Evolutionary conservation across 2,888 invertebrate genomes (phyloP), one percentile per base, ranked within the genome.

Genomic region (Matsumyia berberina): DNA sequence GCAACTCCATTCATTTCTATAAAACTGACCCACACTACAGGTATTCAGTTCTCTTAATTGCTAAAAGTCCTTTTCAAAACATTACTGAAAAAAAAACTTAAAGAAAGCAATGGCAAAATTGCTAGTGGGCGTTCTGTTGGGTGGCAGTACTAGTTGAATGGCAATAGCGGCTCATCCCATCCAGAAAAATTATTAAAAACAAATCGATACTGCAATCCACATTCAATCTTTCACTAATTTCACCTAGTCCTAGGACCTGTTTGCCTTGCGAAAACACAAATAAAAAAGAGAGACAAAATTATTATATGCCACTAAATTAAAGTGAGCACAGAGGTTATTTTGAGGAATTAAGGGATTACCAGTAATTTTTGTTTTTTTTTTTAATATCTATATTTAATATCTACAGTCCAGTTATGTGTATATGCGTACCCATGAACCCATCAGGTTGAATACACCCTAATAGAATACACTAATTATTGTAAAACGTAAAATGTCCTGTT

Each of bases 71-170:
- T n/a, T n/a, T n/a, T n/a, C n/a, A n/a, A n/a, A n/a, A n/a, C n/a
- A n/a, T n/a, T n/a, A n/a, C n/a, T n/a, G n/a, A n/a, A n/a, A n/a
- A 15, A 7, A 15, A 7, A 42, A 15, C 15, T 42, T 42, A 0
- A 15, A 15, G 2, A 42, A 39, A 5, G 29, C 9, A 57, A 58
- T 46, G 55, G 17, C 11, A 17, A 51, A 35, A 8, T 44, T 44
- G 31, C 72, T 17, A 19, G 46, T 11, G 19, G 11, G 46, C 3
- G 39, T 42, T 15, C 42, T 8, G 42, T 12, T 15, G 15, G 15
- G 15, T 42, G 42, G 15, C 17, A 46, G 11, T 46, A 46, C 24
- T n/a, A 49, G 49, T 49, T 49, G 24, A 49, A 29, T 49, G 5
- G n/a, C 9, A 24, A 29, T n/a, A n/a, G 24, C 11, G 11, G 19